Percentiles rank a stretch among this genome's conserved stretches.
Evolutionary conservation across 1,140 invertebrate genomes (phyloP).

Genomic region (Stegodyphus mimosarum): DNA sequence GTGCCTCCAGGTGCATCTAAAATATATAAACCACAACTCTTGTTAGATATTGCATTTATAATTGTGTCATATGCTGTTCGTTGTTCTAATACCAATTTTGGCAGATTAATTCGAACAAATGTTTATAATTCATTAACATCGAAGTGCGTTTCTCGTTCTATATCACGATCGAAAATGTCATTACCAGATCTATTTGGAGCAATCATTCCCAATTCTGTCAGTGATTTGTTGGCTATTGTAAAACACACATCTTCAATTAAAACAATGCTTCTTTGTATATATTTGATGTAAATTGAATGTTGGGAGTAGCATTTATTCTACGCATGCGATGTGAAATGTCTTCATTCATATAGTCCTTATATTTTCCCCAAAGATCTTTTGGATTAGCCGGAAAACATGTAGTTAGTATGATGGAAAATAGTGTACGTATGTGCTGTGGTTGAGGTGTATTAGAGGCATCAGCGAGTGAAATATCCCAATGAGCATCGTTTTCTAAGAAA

Average conservation of each 20-base stretch:
- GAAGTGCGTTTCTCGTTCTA: not conserved
- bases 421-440: constrained; percentile 24
- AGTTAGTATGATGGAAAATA: constrained; percentile 19
- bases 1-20: constrained; percentile 20
- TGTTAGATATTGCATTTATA: constrained; percentile 13
- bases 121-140: not conserved
- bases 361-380: constrained; percentile 7
- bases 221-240: no score
- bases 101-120: constrained; percentile 13
- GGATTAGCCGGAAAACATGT: constrained; percentile 24
- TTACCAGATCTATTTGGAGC: no score
- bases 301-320: no score
- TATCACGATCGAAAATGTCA: constrained; percentile 7
- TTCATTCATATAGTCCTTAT: constrained; percentile 9
- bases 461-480: constrained; percentile 65
- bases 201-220: no score
- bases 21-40: constrained; percentile 11
- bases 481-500: constrained; percentile 68
- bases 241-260: no score
- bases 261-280: no score
- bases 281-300: no score
- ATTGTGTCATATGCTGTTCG: constrained; percentile 20
- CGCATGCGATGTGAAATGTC: no score
- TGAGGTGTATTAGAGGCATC: constrained; percentile 63
- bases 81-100: constrained; percentile 18